Conservation (phyloP, 2,888 invertebrate species). For the Pollenia angustigena region DNA sequence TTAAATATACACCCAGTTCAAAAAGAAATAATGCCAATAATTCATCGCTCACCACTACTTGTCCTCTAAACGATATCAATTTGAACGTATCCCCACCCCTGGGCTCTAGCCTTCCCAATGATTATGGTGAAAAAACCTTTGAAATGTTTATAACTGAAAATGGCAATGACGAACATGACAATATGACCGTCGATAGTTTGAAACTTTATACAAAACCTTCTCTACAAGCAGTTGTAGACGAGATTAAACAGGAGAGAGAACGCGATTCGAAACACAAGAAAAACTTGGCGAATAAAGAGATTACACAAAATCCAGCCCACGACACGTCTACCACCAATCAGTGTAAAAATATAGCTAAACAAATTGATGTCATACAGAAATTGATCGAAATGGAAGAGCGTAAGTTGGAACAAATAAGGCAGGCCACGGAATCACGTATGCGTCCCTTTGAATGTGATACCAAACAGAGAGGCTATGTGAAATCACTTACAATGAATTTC, state of each 20-base stretch:
- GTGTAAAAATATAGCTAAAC: slow-evolving; percentile 86
- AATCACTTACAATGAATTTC: slow-evolving; percentile 89
- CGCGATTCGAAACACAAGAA: slow-evolving; percentile 80
- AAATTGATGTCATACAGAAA: slow-evolving; percentile 89
- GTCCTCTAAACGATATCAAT: slow-evolving; percentile 77
- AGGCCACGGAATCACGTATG: slow-evolving; percentile 87
- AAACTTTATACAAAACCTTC: slow-evolving; percentile 85
- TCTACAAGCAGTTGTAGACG: slow-evolving; percentile 81
- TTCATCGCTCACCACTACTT: slow-evolving; percentile 66
- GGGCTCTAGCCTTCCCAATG: slow-evolving; percentile 79
- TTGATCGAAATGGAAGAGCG: slow-evolving; percentile 88
- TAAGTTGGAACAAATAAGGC: slow-evolving; percentile 88
- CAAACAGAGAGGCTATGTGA: slow-evolving; percentile 87
- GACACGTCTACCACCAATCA: slow-evolving; percentile 78
- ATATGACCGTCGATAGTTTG: slow-evolving; percentile 86
- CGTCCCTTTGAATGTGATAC: slow-evolving; percentile 87
- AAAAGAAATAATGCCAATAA: slow-evolving; percentile 75
- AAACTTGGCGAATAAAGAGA: slow-evolving; percentile 81
- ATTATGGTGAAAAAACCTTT: slow-evolving; percentile 86
- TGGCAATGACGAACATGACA: slow-evolving; percentile 86
- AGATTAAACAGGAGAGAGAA: slow-evolving; percentile 80
- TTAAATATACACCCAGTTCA: slow-evolving; percentile 82
- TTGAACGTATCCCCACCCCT: slow-evolving; percentile 73
- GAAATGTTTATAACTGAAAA: slow-evolving; percentile 87
- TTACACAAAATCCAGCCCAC: slow-evolving; percentile 74